Percentiles rank a stretch among this genome's conserved stretches.
phyloP scores from a whole-genome alignment of 2,888 invertebrate species.

The Euplexia lucipara region DNA sequence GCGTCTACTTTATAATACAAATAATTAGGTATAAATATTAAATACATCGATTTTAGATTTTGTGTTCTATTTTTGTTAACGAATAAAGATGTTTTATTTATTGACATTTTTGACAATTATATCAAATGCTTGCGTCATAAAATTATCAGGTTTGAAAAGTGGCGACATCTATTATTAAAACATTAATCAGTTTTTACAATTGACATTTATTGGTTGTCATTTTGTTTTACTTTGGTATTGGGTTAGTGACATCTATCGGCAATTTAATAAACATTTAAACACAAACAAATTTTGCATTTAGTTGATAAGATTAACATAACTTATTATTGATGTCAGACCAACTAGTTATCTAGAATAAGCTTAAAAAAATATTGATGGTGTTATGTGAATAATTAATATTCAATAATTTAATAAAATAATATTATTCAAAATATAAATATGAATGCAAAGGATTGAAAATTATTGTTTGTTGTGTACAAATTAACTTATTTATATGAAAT shows the following conservation, averaged over 20 bases:
- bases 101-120: background rate
- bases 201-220: background rate
- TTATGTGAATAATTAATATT: too few species aligned
- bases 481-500: background rate
- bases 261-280: background rate
- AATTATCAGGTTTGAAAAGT: background rate
- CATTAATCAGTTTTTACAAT: background rate
- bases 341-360: too few species aligned
- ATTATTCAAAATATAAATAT: too few species aligned
- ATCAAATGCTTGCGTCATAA: background rate
- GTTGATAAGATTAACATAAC: background rate
- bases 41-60: background rate
- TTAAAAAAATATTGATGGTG: too few species aligned
- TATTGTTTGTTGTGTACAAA: background rate
- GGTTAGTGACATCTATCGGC: constrained; percentile 27
- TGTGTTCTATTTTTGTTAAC: constrained; percentile 11
- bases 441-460: too few species aligned
- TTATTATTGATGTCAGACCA: background rate
- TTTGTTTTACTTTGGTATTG: background rate
- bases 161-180: constrained; percentile 12
- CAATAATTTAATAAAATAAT: too few species aligned
- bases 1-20: constrained; percentile 62
- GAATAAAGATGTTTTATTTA: background rate
- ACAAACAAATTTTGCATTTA: too few species aligned
- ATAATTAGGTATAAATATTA: constrained; percentile 52